These are phyloP conservation scores for Oncorhynchus keta DNA, from an alignment of 2,113 vertebrate genomes.

Conservation along the genomic window DNA sequence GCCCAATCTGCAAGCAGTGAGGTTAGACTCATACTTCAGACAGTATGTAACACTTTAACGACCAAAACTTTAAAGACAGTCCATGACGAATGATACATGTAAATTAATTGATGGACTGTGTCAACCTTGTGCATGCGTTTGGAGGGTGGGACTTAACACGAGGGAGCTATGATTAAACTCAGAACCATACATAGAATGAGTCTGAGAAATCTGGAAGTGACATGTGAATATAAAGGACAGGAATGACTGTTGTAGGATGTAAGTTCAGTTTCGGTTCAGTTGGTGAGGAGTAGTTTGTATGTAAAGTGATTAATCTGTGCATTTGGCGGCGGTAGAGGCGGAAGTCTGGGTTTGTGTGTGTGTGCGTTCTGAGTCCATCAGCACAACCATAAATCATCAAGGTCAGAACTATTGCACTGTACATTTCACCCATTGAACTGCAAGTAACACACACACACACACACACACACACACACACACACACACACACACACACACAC, in stretches of 20 bases:
- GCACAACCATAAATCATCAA: neutral
- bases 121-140: neutral
- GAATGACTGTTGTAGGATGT: neutral
- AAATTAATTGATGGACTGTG: neutral
- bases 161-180: neutral
- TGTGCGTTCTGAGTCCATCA: neutral
- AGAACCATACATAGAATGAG: neutral
- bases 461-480: too few species aligned
- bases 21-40: neutral
- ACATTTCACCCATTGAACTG: conserved; percentile 20
- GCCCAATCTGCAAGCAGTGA: neutral
- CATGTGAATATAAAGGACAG: neutral
- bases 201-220: neutral
- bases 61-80: neutral
- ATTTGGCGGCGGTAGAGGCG: neutral
- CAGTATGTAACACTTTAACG: neutral
- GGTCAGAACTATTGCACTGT: conserved; percentile 15
- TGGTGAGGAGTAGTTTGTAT: neutral
- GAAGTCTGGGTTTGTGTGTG: too few species aligned
- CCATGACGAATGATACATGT: neutral
- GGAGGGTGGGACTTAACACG: too few species aligned
- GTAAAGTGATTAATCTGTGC: neutral
- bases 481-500: too few species aligned
- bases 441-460: neutral
- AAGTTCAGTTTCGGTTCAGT: neutral